A percentile compares a stretch with the other conserved stretches of the same genome.
Evolutionary conservation across 2,888 invertebrate genomes (phyloP).

Genomic region (Acrocera orbiculus): DNA sequence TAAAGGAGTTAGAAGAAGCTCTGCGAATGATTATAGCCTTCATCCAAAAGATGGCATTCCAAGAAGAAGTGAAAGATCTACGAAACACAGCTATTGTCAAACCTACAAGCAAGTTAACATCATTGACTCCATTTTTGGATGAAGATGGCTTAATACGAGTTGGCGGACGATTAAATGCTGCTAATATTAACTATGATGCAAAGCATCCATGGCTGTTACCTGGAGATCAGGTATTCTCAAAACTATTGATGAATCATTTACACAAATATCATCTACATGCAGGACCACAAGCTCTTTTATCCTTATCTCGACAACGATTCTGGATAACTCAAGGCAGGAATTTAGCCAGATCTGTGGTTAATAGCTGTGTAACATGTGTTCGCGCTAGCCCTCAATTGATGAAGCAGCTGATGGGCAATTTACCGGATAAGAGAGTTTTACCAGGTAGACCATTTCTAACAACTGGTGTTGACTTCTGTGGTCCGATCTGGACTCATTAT

Average conservation of each 20-base stretch:
- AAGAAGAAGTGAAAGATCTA: too few species aligned
- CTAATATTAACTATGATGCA: constrained; percentile 11
- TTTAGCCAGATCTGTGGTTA: not conserved
- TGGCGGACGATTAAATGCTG: constrained; percentile 15
- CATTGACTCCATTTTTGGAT: constrained; percentile 12
- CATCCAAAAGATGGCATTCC: too few species aligned
- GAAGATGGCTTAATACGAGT: constrained; percentile 15
- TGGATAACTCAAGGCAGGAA: not conserved
- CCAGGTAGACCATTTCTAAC: not conserved
- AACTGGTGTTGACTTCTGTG: constrained; percentile 1
- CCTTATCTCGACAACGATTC: not conserved
- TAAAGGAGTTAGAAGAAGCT: too few species aligned
- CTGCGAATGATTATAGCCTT: too few species aligned
- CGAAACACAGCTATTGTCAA: too few species aligned
- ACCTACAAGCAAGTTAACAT: too few species aligned
- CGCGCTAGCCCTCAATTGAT: not conserved
- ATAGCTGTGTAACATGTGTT: not conserved
- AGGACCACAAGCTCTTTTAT: not conserved
- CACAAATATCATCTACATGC: constrained; percentile 4
- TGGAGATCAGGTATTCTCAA: constrained; percentile 6
- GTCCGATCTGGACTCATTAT: not conserved
- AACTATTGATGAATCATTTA: constrained; percentile 3
- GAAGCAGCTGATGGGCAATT: not conserved
- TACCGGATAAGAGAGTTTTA: not conserved
- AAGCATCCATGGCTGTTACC: too few species aligned